Base-by-base conservation (phyloP, 2,113 vertebrate species). In the Psammodynastes pulverulentus region DNA sequence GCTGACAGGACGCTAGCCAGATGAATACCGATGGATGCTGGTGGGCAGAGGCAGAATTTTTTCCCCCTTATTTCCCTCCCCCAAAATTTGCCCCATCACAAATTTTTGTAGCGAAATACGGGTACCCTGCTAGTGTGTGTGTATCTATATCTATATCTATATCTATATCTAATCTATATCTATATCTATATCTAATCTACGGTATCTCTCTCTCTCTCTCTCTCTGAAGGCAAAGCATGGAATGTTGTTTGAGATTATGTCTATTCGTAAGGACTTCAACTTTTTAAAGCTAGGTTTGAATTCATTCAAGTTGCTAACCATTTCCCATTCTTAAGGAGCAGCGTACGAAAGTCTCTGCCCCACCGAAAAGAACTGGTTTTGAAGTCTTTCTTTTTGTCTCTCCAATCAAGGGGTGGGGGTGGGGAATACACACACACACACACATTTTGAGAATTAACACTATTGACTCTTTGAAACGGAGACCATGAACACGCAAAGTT, bases 231-330 rank as follows among this genome's bases (percentile, higher is more conserved):
- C n/a, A 53, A 92, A n/a, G 29, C 4, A 19, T 4, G 86, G 89
- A 51, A 89, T 34, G n/a, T 90, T 91, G 72, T 24, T 89, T 95
- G 58, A 89, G 53, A 91, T 86, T 62, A 10, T 12, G 48, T 6
- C n/a, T 67, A 90, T 26, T 91, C 89, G 53, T 92, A 87, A 91
- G 89, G 39, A 39, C 8, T 72, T 52, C 12, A 46, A 89, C 19
- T 84, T 94, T 72, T 53, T 92, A 91, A 67, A 86, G 52, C 67
- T 88, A 90, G 93, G 79, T 67, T 87, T 85, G 0, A 15, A 89
- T 51, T 39, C 53, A 10, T 93, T 72, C 84, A 43, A 53, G 46
- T n/a, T 84, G 51, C 29, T 94, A 58, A 93, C 84, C 46, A 91
- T 2, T 24, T 58, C 90, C 79, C 45, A 94, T 90, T 90, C 0